Conservation (phyloP, 2,888 invertebrate species). For the Lydus trimaculatus region DNA sequence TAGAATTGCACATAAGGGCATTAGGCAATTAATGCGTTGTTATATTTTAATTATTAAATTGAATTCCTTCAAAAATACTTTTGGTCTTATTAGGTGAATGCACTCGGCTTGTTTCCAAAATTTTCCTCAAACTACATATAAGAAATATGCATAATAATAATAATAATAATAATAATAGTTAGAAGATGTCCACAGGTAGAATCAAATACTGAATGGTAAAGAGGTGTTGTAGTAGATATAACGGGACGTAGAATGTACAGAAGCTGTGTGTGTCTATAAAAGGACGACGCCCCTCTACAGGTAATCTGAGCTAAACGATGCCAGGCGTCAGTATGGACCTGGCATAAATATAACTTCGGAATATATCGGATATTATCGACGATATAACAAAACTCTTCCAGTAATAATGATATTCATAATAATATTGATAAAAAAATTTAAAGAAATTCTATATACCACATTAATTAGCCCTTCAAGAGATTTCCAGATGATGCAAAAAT, state of each 20-base stretch:
- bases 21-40: background rate
- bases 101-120: constrained; percentile 1
- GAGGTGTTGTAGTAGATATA: background rate
- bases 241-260: constrained; percentile 10
- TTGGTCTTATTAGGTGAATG: background rate
- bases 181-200: constrained; percentile 16
- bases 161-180: background rate
- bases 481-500: background rate
- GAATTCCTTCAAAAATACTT: background rate
- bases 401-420: too few relatives aligned
- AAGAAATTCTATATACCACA: background rate
- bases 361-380: constrained; percentile 18
- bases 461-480: background rate
- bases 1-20: background rate
- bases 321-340: constrained; percentile 32
- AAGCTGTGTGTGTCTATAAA: constrained; percentile 57
- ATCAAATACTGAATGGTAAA: background rate
- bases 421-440: background rate
- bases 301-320: constrained; percentile 59
- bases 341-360: constrained; percentile 36
- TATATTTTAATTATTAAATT: background rate
- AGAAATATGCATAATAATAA: too few relatives aligned
- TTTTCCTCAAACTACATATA: background rate
- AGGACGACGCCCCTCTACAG: constrained; percentile 60
- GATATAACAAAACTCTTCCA: background rate